phyloP scores from a whole-genome alignment of 2,113 vertebrate species.

The Crocuta crocuta region DNA sequence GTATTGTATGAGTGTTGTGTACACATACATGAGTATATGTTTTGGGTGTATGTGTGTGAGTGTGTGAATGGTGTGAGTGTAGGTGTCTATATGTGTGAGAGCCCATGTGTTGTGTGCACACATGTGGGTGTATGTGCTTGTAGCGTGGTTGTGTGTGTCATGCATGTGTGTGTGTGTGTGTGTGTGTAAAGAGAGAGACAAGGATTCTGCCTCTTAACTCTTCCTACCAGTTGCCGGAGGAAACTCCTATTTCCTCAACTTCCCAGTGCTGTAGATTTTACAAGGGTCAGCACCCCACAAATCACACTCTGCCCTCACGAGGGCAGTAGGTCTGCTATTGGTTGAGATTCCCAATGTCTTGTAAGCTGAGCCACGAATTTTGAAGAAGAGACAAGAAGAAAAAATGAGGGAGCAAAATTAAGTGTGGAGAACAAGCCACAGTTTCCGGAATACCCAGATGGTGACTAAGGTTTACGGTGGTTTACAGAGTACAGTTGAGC shows the following conservation, averaged over 20 bases:
- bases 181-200: not conserved
- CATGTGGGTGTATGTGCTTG: not conserved
- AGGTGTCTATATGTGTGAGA: not conserved
- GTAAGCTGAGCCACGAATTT: not conserved
- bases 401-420: not conserved
- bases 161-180: too few relatives aligned
- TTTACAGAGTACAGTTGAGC: not conserved
- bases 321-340: not conserved
- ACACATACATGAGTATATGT: not conserved
- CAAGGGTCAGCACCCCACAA: not conserved
- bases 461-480: not conserved
- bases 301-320: too few relatives aligned
- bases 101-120: not conserved
- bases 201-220: not conserved
- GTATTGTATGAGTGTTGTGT: not conserved
- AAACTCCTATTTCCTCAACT: not conserved
- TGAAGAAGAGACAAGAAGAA: not conserved
- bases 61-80: not conserved
- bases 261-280: not conserved
- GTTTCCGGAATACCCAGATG: not conserved
- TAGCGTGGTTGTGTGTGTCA: not conserved
- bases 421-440: not conserved
- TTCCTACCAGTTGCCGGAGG: not conserved
- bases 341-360: not conserved
- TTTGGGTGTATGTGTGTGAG: not conserved